Percentiles rank a stretch among this genome's conserved stretches.
Conservation (phyloP, 2,888 invertebrate species). For the Pyrgus malvae region DNA sequence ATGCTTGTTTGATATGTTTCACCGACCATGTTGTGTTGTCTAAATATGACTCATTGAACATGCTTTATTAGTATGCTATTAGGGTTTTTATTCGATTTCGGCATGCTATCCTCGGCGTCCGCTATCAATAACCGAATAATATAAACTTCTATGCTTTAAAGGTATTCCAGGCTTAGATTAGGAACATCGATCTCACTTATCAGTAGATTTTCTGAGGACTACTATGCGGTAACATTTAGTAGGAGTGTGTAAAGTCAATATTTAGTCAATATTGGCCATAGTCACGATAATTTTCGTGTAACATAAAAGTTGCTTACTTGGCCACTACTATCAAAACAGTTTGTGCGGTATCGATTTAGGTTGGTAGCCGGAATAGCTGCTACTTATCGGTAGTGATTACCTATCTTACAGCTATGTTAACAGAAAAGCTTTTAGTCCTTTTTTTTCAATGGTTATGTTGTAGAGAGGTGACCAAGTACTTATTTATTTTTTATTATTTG, state of each 20-base stretch:
- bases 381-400: neutral
- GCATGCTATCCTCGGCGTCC: constrained; percentile 1
- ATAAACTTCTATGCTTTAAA: neutral
- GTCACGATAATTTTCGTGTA: no score
- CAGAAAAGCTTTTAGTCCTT: neutral
- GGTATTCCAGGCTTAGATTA: neutral
- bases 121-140: constrained; percentile 10
- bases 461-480: no score
- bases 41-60: constrained; percentile 19
- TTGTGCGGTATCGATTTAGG: neutral
- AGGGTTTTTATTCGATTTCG: constrained; percentile 10
- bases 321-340: neutral
- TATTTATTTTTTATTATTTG: no score
- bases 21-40: constrained; percentile 41
- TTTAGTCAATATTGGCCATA: no score
- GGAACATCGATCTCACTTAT: neutral
- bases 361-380: no score
- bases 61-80: constrained; percentile 17
- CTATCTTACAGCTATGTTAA: neutral
- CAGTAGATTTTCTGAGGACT: neutral
- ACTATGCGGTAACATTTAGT: neutral
- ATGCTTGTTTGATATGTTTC: constrained; percentile 51
- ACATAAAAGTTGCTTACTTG: no score
- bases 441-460: no score
- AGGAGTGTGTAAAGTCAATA: neutral